Percentiles rank a stretch among this genome's conserved stretches.
Conservation (phyloP, 2,888 invertebrate species). For the Hypomecis punctinalis region DNA sequence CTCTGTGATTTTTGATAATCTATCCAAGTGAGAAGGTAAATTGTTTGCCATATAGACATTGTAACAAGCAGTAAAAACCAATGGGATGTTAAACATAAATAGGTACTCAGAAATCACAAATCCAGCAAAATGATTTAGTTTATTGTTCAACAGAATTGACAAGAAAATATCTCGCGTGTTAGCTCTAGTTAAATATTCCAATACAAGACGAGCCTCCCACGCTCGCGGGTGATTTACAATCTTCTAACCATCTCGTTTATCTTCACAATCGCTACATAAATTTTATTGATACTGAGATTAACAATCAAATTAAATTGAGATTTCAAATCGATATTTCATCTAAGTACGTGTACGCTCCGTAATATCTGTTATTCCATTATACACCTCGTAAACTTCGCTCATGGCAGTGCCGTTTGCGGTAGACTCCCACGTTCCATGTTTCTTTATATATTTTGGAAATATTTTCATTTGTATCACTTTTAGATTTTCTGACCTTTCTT, state of each 20-base stretch:
- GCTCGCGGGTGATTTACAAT: background rate
- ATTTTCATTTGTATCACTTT: conserved; percentile 10
- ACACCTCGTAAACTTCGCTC: conserved; percentile 36
- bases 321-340: conserved; percentile 36
- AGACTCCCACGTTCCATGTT: conserved; percentile 34
- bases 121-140: too few species aligned
- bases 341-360: conserved; percentile 18
- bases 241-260: conserved; percentile 1
- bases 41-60: too few species aligned
- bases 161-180: too few species aligned
- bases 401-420: conserved; percentile 15
- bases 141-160: too few species aligned
- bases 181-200: too few species aligned
- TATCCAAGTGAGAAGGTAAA: too few species aligned
- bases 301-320: conserved; percentile 20
- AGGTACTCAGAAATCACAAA: too few species aligned
- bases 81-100: too few species aligned
- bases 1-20: too few species aligned
- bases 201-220: conserved; percentile 1
- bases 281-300: background rate
- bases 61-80: too few species aligned
- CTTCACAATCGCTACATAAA: background rate
- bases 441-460: conserved; percentile 28
- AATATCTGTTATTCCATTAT: conserved; percentile 39
- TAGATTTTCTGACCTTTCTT: conserved; percentile 7